Conservation (phyloP, 2,113 vertebrate genomes). For the Muntiacus reevesi region DNA sequence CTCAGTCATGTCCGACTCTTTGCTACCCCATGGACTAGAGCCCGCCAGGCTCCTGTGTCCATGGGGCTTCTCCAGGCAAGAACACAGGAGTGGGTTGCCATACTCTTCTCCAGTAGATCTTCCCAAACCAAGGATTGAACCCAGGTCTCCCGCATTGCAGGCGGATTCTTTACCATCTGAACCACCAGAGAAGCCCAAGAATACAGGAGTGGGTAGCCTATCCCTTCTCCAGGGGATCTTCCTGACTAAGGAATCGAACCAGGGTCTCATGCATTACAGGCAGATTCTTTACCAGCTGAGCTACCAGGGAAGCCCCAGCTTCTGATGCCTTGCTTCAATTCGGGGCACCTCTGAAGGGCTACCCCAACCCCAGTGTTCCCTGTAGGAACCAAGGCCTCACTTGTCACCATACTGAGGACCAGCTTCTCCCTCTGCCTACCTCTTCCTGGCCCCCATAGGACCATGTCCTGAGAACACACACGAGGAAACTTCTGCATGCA, state of each 20-base stretch:
- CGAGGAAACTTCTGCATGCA: neutral
- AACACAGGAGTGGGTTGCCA: neutral
- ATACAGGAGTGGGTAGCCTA: too few species aligned
- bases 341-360: neutral
- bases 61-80: neutral
- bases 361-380: neutral
- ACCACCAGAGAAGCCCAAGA: too few species aligned
- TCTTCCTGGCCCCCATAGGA: too few species aligned
- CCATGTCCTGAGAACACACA: neutral
- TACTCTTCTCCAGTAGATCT: neutral
- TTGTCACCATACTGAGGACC: neutral
- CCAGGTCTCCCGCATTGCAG: neutral
- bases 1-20: neutral
- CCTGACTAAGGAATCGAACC: too few species aligned
- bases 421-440: neutral
- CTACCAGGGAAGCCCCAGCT: neutral
- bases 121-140: neutral
- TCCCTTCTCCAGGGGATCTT: neutral
- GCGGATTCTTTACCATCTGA: neutral
- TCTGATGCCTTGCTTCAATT: neutral
- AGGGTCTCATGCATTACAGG: too few species aligned
- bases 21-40: neutral
- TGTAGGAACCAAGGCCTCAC: fast-evolving
- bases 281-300: neutral
- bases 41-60: neutral